Evolutionary conservation across 2,888 invertebrate genomes (phyloP).

Genomic region (Trissolcus brochymenae): DNA sequence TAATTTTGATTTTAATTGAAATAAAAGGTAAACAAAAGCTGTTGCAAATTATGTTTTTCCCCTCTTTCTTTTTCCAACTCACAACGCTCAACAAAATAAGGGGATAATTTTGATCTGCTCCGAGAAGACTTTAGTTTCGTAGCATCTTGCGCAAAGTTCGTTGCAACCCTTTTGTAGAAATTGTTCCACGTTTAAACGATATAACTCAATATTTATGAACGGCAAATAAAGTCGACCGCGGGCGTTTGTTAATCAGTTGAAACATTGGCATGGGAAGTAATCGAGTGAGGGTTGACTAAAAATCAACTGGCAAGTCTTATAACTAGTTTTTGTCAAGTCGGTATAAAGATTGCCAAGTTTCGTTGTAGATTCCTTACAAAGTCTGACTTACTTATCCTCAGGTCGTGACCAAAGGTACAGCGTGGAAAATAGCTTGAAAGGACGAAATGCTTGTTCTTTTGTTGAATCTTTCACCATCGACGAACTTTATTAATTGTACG

Average conservation of each 20-base stretch:
- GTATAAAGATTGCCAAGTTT: constrained; percentile 70
- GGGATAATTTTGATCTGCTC: neutral
- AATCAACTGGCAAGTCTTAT: constrained; percentile 47
- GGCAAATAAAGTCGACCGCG: constrained; percentile 5
- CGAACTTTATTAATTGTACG: constrained; percentile 75
- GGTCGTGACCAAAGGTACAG: constrained; percentile 54
- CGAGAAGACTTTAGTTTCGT: neutral
- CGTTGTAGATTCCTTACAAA: constrained; percentile 68
- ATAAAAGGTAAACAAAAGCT: too few relatives aligned
- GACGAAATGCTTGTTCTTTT: constrained; percentile 72
- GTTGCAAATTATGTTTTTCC: too few relatives aligned
- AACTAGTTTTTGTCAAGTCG: constrained; percentile 47
- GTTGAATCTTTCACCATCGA: constrained; percentile 67
- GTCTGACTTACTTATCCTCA: constrained; percentile 71
- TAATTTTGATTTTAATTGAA: too few relatives aligned
- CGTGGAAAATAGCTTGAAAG: constrained; percentile 64
- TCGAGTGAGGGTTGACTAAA: constrained; percentile 41
- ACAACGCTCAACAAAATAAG: too few relatives aligned
- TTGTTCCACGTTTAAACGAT: constrained; percentile 5
- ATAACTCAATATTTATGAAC: constrained; percentile 24
- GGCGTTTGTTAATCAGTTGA: constrained; percentile 36
- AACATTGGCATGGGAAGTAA: constrained; percentile 28
- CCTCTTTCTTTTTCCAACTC: too few relatives aligned
- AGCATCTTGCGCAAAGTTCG: neutral
- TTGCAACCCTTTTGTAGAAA: neutral